Base-by-base conservation (phyloP, 2,113 vertebrate genomes). In the Chiloscyllium plagiosum region DNA sequence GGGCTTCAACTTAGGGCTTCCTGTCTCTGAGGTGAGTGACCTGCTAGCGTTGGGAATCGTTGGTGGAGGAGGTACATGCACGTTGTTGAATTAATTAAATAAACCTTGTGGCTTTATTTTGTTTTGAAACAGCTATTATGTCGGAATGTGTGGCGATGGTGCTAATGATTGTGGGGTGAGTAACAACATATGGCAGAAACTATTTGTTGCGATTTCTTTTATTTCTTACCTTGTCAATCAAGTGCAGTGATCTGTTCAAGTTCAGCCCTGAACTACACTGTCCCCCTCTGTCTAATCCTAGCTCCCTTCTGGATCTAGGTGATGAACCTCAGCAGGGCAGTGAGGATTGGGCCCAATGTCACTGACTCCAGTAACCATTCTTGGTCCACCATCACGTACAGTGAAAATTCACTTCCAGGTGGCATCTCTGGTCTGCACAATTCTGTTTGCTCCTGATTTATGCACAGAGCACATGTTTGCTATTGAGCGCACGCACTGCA, bases 121-220 rank as follows among this genome's bases (percentile, higher is more conserved):
- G 13, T 33, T 92, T 92, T 66, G 0, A 19, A 19, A 66, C 89
- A 92, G 89, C 89, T 92, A 92, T 65, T 92, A 66, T 17, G 89
- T 92, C n/a, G 89, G 89, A 33, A 92, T 92, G 89, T 92, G 89
- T 2, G 89, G 89, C 5, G 89, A 92, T 10, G 89, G 89, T 66
- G 89, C 89, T 1, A 92, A 92, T 20, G 89, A 92, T 61, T 92
- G 89, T 7, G 89, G 89, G 89, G 89, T 92, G 89, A 92, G 89
- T 92, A 37, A 66, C 61, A 1, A 15, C 42, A 47, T 47, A 47
- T 29, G 70, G 24, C 26, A 0, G 3, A 72, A 29, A 24, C 20
- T 5, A 24, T 72, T 5, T 47, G 80, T 17, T 42, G 37, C 17
- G 1, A 19, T 72, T 72, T 4, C 26, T 7, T 83, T 42, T 83